Base-by-base conservation (phyloP, 2,797 vertebrate species). In the Xiphorhynchus erythropygius region DNA sequence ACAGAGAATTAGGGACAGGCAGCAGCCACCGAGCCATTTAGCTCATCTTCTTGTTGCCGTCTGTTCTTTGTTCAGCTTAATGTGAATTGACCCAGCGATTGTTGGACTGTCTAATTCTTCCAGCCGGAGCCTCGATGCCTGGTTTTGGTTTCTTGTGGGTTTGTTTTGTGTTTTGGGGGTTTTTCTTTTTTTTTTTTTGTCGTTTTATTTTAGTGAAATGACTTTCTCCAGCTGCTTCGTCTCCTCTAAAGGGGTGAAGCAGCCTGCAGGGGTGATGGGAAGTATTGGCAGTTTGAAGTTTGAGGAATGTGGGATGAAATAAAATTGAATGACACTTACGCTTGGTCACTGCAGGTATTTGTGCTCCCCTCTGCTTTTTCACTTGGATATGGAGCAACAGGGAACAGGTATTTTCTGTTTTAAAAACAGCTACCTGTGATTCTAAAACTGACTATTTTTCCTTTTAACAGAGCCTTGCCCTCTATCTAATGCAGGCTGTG, bases 81-180 rank as follows among this genome's bases (percentile, higher is more conserved):
- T 82, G 86, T 50, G 94, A 56, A 71, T 82, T 93, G 95, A 96
- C 77, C 91, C 77, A 1, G 89, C 2, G 4, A 95, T 97, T 96
- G 90, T 96, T 92, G 76, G 90, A 92, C 60, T 95, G 93, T 91
- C 95, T 96, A n/a, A 87, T 90, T 90, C 94, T 83, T 92, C 93
- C 92, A 74, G 73, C 59, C 0, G 2, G 24, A 84, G 83, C 55
- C 55, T 76, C 50, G 63, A 73, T 93, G 89, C 76, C 44, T 65
- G 47, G 39, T 88, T 96, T 84, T 39, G 25, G 37, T 49, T 67
- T 83, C 41, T 73, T 33, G 19, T 44, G 47, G 4, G 44, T 44
- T 12, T 0, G 4, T 37, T 37, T 37, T 37, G 37, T 37, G 37
- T 47, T 47, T 49, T 18, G 18, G 42, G 42, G 18, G 44, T 76